Evolutionary conservation across 2,113 vertebrate species (phyloP).

Genomic region (Plectropomus leopardus): DNA sequence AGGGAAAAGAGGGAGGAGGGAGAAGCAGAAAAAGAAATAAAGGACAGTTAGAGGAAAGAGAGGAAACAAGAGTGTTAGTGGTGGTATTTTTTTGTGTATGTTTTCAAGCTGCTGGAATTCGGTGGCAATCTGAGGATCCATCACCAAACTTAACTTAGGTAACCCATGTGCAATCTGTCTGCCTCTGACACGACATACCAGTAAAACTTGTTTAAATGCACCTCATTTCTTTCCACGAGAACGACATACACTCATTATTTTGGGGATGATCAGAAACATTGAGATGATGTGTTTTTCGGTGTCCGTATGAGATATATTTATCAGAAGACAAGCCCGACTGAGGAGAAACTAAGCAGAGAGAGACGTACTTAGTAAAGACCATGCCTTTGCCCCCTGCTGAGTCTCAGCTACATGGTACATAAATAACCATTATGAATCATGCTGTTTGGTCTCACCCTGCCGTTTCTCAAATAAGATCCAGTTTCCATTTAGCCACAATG

Average conservation of each 20-base stretch:
- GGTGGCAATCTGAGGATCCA: slow-evolving; percentile 16
- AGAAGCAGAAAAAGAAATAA: slow-evolving; percentile 35
- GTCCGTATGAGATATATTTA: slow-evolving; percentile 47
- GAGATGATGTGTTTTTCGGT: slow-evolving; percentile 60
- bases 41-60: slow-evolving; percentile 60
- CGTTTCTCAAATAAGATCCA: slow-evolving; percentile 80
- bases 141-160: slow-evolving; percentile 51
- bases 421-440: slow-evolving; percentile 86
- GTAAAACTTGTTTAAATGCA: slow-evolving; percentile 58
- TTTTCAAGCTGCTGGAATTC: slow-evolving; percentile 27
- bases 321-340: slow-evolving; percentile 50
- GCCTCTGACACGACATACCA: neutral
- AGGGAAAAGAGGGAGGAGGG: slow-evolving; percentile 45
- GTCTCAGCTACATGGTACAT: slow-evolving; percentile 77
- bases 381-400: slow-evolving; percentile 77
- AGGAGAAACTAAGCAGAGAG: slow-evolving; percentile 70
- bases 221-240: slow-evolving; percentile 48
- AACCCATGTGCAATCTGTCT: slow-evolving; percentile 17
- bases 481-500: slow-evolving; percentile 81
- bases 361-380: slow-evolving; percentile 77
- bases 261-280: slow-evolving; percentile 72
- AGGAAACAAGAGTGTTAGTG: slow-evolving; percentile 35
- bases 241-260: slow-evolving; percentile 69
- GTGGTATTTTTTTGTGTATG: slow-evolving; percentile 36
- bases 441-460: slow-evolving; percentile 78